Conservation (phyloP, 2,888 invertebrate species). For the Drosophila quasianomalipes region DNA sequence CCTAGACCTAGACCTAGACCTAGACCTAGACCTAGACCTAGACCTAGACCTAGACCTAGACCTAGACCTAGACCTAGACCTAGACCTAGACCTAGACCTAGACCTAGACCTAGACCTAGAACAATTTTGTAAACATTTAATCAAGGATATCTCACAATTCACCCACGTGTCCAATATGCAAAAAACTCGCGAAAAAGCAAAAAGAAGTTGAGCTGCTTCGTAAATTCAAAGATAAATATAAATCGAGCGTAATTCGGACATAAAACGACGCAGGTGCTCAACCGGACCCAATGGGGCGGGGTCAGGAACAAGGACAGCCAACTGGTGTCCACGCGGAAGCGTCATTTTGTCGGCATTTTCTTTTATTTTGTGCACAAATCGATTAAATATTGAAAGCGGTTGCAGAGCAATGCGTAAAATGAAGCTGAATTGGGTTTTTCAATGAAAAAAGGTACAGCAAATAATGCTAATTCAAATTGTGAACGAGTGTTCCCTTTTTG, state of each 20-base stretch:
- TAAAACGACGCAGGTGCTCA: constrained; percentile 62
- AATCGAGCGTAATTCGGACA: constrained; percentile 74
- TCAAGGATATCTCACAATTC: not conserved
- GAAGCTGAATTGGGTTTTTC: not conserved
- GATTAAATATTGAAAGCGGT: constrained; percentile 69
- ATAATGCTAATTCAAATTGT: constrained; percentile 28
- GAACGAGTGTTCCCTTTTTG: constrained; percentile 1
- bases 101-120: not conserved
- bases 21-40: too few species aligned
- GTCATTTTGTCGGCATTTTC: constrained; percentile 21
- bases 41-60: too few species aligned
- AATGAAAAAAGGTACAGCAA: constrained; percentile 4
- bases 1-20: not conserved
- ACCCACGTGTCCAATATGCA: not conserved
- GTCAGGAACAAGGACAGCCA: constrained; percentile 16
- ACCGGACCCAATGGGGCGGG: constrained; percentile 19
- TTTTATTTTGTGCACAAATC: constrained; percentile 56
- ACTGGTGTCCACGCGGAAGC: constrained; percentile 43
- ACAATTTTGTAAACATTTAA: not conserved
- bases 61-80: too few species aligned
- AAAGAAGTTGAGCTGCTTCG: constrained; percentile 41
- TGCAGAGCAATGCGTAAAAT: constrained; percentile 17
- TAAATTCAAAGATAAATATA: constrained; percentile 78
- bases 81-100: not conserved
- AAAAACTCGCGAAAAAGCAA: not conserved